Evolutionary conservation across 2,888 invertebrate genomes (phyloP).

Genomic region (Chaetogeoica ovagalla): DNA sequence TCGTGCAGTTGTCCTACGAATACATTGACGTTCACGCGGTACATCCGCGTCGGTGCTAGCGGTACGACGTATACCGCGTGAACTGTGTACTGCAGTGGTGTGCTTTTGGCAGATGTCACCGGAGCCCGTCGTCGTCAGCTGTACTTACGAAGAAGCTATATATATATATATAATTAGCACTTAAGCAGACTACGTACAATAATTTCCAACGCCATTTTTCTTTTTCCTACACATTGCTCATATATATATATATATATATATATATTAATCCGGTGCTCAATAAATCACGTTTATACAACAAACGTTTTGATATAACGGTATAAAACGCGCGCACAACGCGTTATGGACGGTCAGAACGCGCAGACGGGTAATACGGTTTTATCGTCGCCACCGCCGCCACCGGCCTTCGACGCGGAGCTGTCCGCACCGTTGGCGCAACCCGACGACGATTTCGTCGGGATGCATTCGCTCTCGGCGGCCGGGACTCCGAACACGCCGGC

Average conservation of each 20-base stretch:
- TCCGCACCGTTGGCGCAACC: conserved; percentile 47
- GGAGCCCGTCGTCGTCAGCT: no score
- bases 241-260: no score
- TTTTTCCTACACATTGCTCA: conserved; percentile 32
- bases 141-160: no score
- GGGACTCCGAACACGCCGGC: conserved; percentile 60
- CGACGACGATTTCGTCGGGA: conserved; percentile 49
- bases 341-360: conserved; percentile 12
- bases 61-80: background rate
- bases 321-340: background rate
- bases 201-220: no score
- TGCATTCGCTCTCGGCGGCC: conserved; percentile 16
- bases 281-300: background rate
- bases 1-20: background rate
- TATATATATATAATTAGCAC: no score
- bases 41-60: background rate
- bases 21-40: no score
- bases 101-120: no score
- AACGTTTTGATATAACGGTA: background rate
- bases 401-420: conserved; percentile 13
- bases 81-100: background rate
- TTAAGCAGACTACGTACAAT: no score
- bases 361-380: background rate
- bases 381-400: conserved; percentile 18
- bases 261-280: conserved; percentile 47